Evolutionary conservation across 2,888 invertebrate genomes (phyloP).

Genomic region (Synanthedon vespiformis): DNA sequence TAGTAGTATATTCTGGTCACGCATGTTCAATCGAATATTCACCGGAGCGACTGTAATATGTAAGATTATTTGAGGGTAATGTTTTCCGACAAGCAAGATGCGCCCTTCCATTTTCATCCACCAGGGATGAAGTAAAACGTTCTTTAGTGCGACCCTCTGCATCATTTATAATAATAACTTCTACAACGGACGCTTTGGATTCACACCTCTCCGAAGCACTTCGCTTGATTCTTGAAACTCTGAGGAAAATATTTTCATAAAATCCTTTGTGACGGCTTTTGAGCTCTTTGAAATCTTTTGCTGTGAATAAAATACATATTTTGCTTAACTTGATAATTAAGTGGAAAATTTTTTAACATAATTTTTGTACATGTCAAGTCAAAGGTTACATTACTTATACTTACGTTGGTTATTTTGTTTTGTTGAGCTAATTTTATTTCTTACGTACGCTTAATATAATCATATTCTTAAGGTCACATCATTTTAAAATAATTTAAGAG

Average conservation of each 20-base stretch:
- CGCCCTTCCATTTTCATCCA: constrained; percentile 28
- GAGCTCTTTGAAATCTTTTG: constrained; percentile 21
- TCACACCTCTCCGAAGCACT: constrained; percentile 36
- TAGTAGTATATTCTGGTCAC: constrained; percentile 15
- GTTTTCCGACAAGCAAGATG: constrained; percentile 13
- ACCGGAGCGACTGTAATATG: constrained; percentile 23
- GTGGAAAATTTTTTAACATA: background rate
- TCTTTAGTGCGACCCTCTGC: constrained; percentile 33
- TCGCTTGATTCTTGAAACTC: constrained; percentile 29
- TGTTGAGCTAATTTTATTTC: too few relatives aligned
- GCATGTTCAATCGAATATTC: constrained; percentile 29
- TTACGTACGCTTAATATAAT: too few relatives aligned
- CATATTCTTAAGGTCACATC: too few relatives aligned
- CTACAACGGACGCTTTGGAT: constrained; percentile 37
- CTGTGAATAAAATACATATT: background rate
- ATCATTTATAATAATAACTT: constrained; percentile 55
- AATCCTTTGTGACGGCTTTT: constrained; percentile 23
- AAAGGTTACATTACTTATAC: background rate
- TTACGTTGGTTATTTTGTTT: too few relatives aligned
- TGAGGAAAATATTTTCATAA: constrained; percentile 26
- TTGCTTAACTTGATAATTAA: background rate
- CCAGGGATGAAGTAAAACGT: constrained; percentile 17
- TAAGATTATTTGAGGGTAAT: constrained; percentile 21
- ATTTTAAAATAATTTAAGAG: too few relatives aligned
- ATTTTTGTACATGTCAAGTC: background rate